Evolutionary conservation across 2,888 invertebrate species (phyloP).

Genomic region (Ectemnius lituratus): DNA sequence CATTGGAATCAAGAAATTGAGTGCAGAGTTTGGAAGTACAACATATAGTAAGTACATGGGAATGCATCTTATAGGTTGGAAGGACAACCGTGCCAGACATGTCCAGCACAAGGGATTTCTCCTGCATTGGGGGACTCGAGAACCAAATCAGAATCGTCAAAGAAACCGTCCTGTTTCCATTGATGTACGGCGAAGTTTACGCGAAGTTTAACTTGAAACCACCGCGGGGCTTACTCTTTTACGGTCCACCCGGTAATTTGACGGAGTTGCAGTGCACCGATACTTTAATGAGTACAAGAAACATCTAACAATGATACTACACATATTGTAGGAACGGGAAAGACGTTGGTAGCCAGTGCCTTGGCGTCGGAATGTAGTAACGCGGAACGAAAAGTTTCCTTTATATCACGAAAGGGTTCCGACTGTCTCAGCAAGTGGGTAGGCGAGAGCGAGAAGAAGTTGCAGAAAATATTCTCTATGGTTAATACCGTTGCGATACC

Average conservation of each 20-base stretch:
- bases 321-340: slow-evolving; percentile 86
- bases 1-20: not conserved
- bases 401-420: slow-evolving; percentile 95
- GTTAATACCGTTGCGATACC: slow-evolving; percentile 25
- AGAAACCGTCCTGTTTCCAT: slow-evolving; percentile 93
- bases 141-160: slow-evolving; percentile 90
- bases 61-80: slow-evolving; percentile 28
- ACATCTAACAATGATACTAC: not conserved
- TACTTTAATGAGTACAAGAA: slow-evolving; percentile 11
- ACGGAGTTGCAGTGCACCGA: slow-evolving; percentile 29
- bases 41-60: slow-evolving; percentile 14
- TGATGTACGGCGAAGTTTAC: slow-evolving; percentile 93
- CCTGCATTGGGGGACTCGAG: slow-evolving; percentile 87
- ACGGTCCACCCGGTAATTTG: slow-evolving; percentile 89
- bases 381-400: slow-evolving; percentile 87
- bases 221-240: slow-evolving; percentile 92
- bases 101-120: slow-evolving; percentile 69
- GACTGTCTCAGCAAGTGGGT: slow-evolving; percentile 96
- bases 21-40: slow-evolving; percentile 15
- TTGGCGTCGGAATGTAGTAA: slow-evolving; percentile 91
- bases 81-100: slow-evolving; percentile 43
- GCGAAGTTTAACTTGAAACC: slow-evolving; percentile 89
- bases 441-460: slow-evolving; percentile 93
- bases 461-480: slow-evolving; percentile 79
- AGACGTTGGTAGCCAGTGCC: slow-evolving; percentile 92